Percentiles rank a stretch among this genome's conserved stretches.
phyloP scores from a whole-genome alignment of 2,888 invertebrate genomes.

The Agelastica alni region DNA sequence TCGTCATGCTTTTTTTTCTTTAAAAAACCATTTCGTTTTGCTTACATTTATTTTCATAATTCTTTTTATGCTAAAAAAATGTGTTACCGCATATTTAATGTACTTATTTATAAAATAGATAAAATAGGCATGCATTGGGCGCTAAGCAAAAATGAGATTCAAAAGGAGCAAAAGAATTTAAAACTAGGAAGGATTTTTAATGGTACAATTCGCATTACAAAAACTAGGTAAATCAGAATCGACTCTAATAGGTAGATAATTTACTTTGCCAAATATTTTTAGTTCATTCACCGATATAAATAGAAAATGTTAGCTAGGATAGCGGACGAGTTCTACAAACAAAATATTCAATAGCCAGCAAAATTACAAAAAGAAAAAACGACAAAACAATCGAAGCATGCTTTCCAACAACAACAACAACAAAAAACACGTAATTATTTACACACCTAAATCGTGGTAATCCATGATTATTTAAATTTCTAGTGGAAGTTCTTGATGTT shows the following conservation, averaged over 20 bases:
- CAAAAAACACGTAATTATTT: conserved; percentile 37
- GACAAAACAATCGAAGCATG: conserved; percentile 29
- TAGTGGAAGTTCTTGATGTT: conserved; percentile 30
- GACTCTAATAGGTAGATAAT: conserved; percentile 13
- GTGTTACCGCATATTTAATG: too few relatives aligned
- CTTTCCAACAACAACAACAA: conserved; percentile 31
- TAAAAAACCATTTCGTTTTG: too few relatives aligned
- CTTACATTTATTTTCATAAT: too few relatives aligned
- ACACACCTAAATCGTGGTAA: conserved; percentile 52
- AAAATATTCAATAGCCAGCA: conserved; percentile 18
- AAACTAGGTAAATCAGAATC: conserved; percentile 9
- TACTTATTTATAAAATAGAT: background rate
- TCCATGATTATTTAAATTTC: conserved; percentile 48
- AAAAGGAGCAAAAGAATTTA: conserved; percentile 1
- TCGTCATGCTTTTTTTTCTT: too few relatives aligned
- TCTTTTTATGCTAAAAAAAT: too few relatives aligned
- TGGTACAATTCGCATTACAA: background rate
- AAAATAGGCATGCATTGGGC: conserved; percentile 1
- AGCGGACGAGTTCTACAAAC: conserved; percentile 20
- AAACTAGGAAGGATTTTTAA: background rate
- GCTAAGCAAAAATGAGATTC: background rate
- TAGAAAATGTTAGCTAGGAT: conserved; percentile 37
- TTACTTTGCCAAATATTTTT: conserved; percentile 37
- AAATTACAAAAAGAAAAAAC: conserved; percentile 15
- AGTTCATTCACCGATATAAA: conserved; percentile 49